A percentile compares a stretch with the other conserved stretches of the same genome.
Evolutionary conservation across 1,140 invertebrate species (phyloP).

Genomic region (Stenopsyche tienmushanensis): DNA sequence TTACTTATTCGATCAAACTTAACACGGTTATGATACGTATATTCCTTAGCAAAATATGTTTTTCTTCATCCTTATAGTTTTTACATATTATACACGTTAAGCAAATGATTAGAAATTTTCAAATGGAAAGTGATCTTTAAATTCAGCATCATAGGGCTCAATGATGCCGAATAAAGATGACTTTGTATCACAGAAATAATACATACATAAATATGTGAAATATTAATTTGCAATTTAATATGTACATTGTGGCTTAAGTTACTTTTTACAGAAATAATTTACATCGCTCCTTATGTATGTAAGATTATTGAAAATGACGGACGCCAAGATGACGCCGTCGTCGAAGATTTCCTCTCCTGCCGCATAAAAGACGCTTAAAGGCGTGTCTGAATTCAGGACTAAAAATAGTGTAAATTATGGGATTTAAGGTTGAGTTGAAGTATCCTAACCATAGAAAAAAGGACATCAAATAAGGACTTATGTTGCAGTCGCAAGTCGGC

Average conservation of each 20-base stretch:
- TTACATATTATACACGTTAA: too few species aligned
- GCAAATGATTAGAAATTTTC: too few species aligned
- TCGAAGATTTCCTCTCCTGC: slow-evolving; percentile 56
- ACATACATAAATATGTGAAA: neutral
- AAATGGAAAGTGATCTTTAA: slow-evolving; percentile 1
- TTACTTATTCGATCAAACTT: too few species aligned
- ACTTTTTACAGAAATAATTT: neutral
- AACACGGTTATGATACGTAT: slow-evolving; percentile 15
- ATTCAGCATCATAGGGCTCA: slow-evolving; percentile 24
- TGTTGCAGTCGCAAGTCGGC: slow-evolving; percentile 66
- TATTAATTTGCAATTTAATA: neutral
- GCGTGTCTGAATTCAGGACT: slow-evolving; percentile 86
- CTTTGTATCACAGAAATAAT: neutral
- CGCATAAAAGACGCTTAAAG: slow-evolving; percentile 80
- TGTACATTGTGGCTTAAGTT: too few species aligned
- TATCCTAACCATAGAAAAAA: slow-evolving; percentile 82
- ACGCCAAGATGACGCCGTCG: slow-evolving; percentile 41
- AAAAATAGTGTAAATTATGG: slow-evolving; percentile 87
- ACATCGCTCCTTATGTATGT: neutral
- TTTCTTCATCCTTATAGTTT: too few species aligned
- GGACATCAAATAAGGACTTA: slow-evolving; percentile 62
- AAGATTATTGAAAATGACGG: slow-evolving; percentile 30
- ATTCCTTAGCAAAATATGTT: neutral
- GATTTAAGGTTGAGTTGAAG: slow-evolving; percentile 87
- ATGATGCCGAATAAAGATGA: slow-evolving; percentile 20